Conservation (phyloP, 2,797 vertebrate species). For the Squalus acanthias region DNA sequence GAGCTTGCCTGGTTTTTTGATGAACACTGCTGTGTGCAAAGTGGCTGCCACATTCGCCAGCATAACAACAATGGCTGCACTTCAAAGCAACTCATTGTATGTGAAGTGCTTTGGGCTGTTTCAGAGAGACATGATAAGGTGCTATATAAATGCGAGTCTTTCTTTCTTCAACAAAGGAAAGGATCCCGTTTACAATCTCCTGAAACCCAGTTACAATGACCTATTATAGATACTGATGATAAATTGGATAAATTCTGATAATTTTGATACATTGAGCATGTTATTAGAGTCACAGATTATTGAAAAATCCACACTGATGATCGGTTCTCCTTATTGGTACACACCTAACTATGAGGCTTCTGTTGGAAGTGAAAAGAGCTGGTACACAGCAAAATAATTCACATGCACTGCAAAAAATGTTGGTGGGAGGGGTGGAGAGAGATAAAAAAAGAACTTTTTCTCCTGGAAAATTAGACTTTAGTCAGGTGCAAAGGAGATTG, state of each 20-base stretch:
- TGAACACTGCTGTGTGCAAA: background rate
- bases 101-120: background rate
- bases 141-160: background rate
- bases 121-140: background rate
- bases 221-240: background rate
- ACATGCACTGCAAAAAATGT: background rate
- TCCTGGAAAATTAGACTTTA: background rate
- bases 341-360: too few relatives aligned
- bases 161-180: background rate
- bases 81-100: background rate
- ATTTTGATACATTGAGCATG: background rate
- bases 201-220: background rate
- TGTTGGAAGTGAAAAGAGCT: background rate
- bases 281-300: background rate
- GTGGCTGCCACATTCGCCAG: background rate
- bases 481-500: too few relatives aligned
- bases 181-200: background rate
- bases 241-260: background rate
- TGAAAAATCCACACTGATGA: background rate
- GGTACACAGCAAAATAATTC: background rate
- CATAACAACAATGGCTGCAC: background rate
- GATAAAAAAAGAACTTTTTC: background rate
- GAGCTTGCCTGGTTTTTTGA: background rate
- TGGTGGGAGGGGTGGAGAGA: background rate
- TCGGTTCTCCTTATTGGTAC: background rate